Evolutionary conservation across 2,888 invertebrate genomes (phyloP).

Genomic region (Drosophila sordidapex): DNA sequence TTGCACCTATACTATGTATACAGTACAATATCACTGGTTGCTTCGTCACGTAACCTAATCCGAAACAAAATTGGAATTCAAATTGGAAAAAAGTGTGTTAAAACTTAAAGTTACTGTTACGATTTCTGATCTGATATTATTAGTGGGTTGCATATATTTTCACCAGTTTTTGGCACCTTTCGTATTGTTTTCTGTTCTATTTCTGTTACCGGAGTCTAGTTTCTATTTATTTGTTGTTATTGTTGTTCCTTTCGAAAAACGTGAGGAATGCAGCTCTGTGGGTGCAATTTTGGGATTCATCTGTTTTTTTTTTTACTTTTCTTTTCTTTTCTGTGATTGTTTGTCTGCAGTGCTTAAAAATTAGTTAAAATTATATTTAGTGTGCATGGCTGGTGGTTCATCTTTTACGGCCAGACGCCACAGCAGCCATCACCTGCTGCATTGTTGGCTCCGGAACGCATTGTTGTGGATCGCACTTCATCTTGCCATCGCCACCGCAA

Average conservation of each 20-base stretch:
- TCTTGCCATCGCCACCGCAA: conserved; percentile 96
- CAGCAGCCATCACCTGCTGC: conserved; percentile 94
- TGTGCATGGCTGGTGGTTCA: conserved; percentile 86
- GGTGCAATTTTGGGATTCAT: conserved; percentile 62
- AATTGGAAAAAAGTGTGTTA: conserved; percentile 63
- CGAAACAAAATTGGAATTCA: conserved; percentile 72
- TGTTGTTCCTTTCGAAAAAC: conserved; percentile 52
- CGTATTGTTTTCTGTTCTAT: conserved; percentile 27
- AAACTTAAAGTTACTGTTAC: conserved; percentile 53
- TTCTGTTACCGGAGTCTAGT: conserved; percentile 41
- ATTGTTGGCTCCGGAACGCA: conserved; percentile 96
- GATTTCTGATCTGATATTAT: conserved; percentile 42
- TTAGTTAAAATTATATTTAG: conserved; percentile 82
- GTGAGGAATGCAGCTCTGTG: conserved; percentile 68
- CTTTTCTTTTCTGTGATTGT: conserved; percentile 67
- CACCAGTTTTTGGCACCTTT: conserved; percentile 67
- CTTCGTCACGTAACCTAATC: conserved; percentile 84
- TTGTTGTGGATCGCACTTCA: conserved; percentile 96
- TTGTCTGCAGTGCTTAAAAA: conserved; percentile 79
- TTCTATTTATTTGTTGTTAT: conserved; percentile 32
- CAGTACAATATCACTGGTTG: conserved; percentile 86
- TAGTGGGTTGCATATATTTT: conserved; percentile 47
- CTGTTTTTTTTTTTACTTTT: conserved; percentile 27
- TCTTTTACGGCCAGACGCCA: conserved; percentile 89
- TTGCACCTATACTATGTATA: conserved; percentile 85